These are phyloP conservation scores for Phaedon cochleariae DNA, from an alignment of 2,888 invertebrate genomes.

Conservation along the genomic window DNA sequence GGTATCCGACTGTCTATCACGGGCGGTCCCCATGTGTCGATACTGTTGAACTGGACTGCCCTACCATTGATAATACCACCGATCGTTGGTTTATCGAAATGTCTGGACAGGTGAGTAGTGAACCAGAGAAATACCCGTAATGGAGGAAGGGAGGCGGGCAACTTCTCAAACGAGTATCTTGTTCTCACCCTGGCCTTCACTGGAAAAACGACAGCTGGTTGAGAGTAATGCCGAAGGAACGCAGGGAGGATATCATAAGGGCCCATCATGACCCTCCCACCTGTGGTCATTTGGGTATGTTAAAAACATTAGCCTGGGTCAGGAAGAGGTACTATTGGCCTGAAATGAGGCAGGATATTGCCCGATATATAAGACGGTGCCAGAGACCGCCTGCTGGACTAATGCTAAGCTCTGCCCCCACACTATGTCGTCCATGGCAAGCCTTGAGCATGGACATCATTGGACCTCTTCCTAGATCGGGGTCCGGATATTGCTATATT, in stretches of 20 bases:
- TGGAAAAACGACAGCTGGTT: neutral
- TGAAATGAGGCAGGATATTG: conserved; percentile 37
- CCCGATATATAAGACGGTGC: conserved; percentile 40
- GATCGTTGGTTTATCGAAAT: neutral
- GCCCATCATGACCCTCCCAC: conserved; percentile 33
- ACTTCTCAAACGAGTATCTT: neutral
- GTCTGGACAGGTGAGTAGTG: neutral
- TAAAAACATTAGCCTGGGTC: conserved; percentile 36
- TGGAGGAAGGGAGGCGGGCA: neutral
- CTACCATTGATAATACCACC: neutral
- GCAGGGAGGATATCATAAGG: conserved; percentile 14
- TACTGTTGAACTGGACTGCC: neutral
- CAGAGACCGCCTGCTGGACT: conserved; percentile 24
- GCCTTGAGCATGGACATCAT: conserved; percentile 32
- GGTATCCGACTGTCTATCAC: conserved; percentile 36
- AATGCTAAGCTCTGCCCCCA: neutral
- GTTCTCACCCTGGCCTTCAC: neutral
- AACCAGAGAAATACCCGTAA: neutral
- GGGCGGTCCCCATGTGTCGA: conserved; percentile 19
- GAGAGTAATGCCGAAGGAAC: neutral
- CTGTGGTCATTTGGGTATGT: conserved; percentile 39
- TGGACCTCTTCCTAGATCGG: conserved; percentile 32
- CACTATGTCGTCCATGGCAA: conserved; percentile 29
- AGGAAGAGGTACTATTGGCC: conserved; percentile 42
- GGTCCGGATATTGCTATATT: conserved; percentile 24